Base-by-base conservation (phyloP, 2,888 invertebrate species). In the Oxyscelio sp. region DNA sequence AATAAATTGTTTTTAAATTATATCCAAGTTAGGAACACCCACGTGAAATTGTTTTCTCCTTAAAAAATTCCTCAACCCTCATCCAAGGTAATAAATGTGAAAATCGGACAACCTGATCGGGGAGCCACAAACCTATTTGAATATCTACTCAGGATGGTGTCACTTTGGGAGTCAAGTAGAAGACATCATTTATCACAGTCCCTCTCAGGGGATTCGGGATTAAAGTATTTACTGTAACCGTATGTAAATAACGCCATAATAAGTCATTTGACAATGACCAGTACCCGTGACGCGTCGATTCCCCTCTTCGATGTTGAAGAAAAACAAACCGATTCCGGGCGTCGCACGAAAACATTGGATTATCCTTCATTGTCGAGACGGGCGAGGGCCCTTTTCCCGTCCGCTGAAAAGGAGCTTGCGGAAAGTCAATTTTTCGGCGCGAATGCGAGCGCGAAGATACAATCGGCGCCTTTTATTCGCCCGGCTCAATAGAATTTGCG, bases 401-500 rank as follows among this genome's bases (percentile, higher is more conserved):
- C 48, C 56, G 38, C 50, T 77, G 66, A 73, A 80, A 70, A 65
- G 75, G 78, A 84, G 85, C 79, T 71, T 77, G 82, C 79, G 85
- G 78, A 73, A 86, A 89, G 90, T 90, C 89, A 90, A 91, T 91
- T 91, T 89, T 89, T 90, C 88, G 90, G 85, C 86, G 85, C 86
- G 86, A 88, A 88, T 87, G 71, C 77, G 81, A 82, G 84, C 85
- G 79, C 83, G 80, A 83, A 85, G 86, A 88, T 89, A 91, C 90
- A 91, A 91, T 92, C 90, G 90, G 77, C 27, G 73, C 74, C 85
- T 80, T 85, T 86, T 77, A 82, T 84, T 85, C 84, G 83, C 78
- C 83, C 59, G 68, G 56, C 82, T 89, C 90, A 91, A 93, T 93
- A 90, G 93, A 92, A 92, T 92, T 92, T 89, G 92, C 92, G 92